Base-by-base conservation (phyloP, 1,140 invertebrate species). In the Berghia stephanieae region DNA sequence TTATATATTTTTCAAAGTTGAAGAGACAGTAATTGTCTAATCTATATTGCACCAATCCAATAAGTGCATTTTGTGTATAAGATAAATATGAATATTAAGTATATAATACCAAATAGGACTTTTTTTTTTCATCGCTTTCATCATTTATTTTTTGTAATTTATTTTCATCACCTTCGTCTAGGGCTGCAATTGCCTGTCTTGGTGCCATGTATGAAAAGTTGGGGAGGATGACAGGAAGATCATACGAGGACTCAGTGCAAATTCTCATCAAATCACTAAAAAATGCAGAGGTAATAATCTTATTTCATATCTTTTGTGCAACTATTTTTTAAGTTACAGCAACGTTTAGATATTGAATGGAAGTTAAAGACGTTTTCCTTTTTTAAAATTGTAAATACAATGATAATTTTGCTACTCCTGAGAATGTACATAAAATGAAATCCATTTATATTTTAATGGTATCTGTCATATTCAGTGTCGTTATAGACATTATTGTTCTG, bases 171-270 rank as follows among this genome's bases (percentile, higher is more conserved):
- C 27, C 10, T 24, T 91, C 79, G n/a, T n/a, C 36, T 88, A 99
- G 97, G 78, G 96, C 96, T 87, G 97, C 98, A n/a, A 95, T 99
- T 80, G 95, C 95, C 77, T 98, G 96, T 86, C 92, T 99, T 60
- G 98, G 97, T 31, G 94, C 94, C 74, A 98, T 99, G 96, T 99
- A 99, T 90, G 96, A 99, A 89, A 97, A 96, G 88, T 91, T 99
- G 13, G 98, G 98, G 1, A 90, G 98, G 80, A 98, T 99, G 96
- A 99, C 98, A 94, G 98, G 98, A 0, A 91, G 97, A 79, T 98
- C 96, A 0, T 99, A 98, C 87, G 98, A 99, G 88, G 98, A 99
- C 87, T 99, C 98, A 3, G 96, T 99, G 16, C 93, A 95, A 81
- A 94, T 97, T 72, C 91, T 99, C 8, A 93, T 98, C 63, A 96